Percentiles rank a stretch among this genome's conserved stretches.
phyloP scores from a whole-genome alignment of 2,888 invertebrate species.

The Andrena bucephala region DNA sequence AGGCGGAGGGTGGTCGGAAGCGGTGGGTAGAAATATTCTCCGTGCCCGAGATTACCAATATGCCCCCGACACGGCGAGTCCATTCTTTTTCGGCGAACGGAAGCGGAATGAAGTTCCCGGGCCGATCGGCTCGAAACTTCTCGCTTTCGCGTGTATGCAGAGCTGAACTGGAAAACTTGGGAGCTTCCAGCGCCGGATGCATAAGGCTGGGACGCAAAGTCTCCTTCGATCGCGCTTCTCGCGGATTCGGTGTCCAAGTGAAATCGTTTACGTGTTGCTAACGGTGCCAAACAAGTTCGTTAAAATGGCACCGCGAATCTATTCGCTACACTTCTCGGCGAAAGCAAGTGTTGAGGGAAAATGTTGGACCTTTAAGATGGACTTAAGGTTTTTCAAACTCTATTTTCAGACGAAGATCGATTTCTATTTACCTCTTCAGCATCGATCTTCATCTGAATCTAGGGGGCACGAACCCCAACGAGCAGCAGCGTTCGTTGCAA shows the following conservation, averaged over 20 bases:
- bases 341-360: no score
- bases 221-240: neutral
- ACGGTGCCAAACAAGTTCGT: neutral
- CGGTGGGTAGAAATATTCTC: constrained; percentile 75
- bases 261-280: constrained; percentile 50
- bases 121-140: constrained; percentile 65
- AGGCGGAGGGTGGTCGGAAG: constrained; percentile 1
- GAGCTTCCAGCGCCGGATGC: constrained; percentile 17
- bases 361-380: no score
- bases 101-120: constrained; percentile 51
- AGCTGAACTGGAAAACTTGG: constrained; percentile 48
- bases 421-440: no score
- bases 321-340: no score
- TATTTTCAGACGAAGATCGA: no score
- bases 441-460: neutral
- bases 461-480: neutral
- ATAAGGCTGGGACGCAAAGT: neutral
- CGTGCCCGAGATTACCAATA: constrained; percentile 79
- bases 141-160: constrained; percentile 29
- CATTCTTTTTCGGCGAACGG: constrained; percentile 68
- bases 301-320: neutral
- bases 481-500: neutral
- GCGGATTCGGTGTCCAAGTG: neutral
- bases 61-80: constrained; percentile 70
- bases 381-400: no score